Evolutionary conservation across 2,888 invertebrate genomes (phyloP).

Genomic region (Aleiodes leptofemur): DNA sequence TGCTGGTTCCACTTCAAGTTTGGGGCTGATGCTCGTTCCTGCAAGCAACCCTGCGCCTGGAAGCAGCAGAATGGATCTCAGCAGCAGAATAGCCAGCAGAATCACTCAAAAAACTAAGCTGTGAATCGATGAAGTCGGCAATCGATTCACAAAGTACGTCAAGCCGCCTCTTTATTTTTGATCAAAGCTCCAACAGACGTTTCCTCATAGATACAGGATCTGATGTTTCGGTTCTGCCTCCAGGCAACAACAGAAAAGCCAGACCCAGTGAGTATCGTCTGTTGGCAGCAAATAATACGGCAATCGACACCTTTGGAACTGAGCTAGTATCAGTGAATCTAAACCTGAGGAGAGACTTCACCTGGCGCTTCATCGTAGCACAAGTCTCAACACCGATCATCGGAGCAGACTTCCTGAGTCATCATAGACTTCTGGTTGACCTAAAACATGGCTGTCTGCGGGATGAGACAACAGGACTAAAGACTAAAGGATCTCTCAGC

Average conservation of each 20-base stretch:
- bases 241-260: neutral
- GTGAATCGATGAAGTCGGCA: no score
- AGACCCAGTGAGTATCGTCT: neutral
- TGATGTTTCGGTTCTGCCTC: neutral
- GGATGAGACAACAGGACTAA: neutral
- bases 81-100: no score
- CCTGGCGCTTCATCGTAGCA: neutral
- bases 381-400: neutral
- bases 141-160: neutral
- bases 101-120: no score
- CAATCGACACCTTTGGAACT: neutral
- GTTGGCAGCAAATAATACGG: neutral
- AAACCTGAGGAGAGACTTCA: neutral
- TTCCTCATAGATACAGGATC: slow-evolving; percentile 3
- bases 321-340: neutral
- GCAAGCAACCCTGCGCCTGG: no score
- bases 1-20: no score
- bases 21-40: no score
- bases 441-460: neutral
- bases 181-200: neutral
- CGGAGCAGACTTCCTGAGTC: neutral
- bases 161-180: neutral
- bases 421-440: neutral
- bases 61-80: no score
- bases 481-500: neutral